Evolutionary conservation across 1,140 invertebrate species (phyloP).

Genomic region (Atta colombica): DNA sequence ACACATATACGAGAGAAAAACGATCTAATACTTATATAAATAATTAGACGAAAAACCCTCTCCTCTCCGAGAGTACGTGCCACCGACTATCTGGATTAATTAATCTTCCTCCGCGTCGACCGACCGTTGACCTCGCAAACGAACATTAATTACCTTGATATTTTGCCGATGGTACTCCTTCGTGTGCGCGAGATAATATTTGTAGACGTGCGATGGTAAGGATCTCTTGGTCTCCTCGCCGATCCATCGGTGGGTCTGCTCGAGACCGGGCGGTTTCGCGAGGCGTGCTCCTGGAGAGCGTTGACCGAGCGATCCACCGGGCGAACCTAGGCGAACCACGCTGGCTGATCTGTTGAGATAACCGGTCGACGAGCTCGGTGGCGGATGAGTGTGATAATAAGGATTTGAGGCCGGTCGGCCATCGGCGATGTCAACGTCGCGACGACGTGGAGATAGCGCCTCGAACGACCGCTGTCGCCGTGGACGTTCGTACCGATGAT

Average conservation of each 20-base stretch:
- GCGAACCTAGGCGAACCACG: constrained; percentile 79
- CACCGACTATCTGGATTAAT: constrained; percentile 34
- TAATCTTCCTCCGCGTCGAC: constrained; percentile 19
- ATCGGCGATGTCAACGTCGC: constrained; percentile 68
- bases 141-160: constrained; percentile 87
- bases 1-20: not conserved
- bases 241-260: constrained; percentile 88
- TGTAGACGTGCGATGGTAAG: constrained; percentile 90
- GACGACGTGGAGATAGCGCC: constrained; percentile 66
- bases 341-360: constrained; percentile 79
- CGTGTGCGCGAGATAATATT: constrained; percentile 89
- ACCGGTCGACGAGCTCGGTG: constrained; percentile 67
- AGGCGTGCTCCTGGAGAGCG: constrained; percentile 76
- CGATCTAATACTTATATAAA: constrained; percentile 15
- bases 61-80: not conserved
- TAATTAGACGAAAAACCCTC: constrained; percentile 1
- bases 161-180: constrained; percentile 87
- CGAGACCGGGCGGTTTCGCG: constrained; percentile 78
- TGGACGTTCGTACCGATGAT: constrained; percentile 45
- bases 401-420: constrained; percentile 77
- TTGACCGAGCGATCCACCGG: constrained; percentile 79
- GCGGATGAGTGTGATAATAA: constrained; percentile 82
- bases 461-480: constrained; percentile 70
- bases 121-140: constrained; percentile 12
- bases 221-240: constrained; percentile 89